Evolutionary conservation across 2,888 invertebrate species (phyloP), one percentile per base, ranked within the genome.

Genomic region (Alviniconcha strummeri): DNA sequence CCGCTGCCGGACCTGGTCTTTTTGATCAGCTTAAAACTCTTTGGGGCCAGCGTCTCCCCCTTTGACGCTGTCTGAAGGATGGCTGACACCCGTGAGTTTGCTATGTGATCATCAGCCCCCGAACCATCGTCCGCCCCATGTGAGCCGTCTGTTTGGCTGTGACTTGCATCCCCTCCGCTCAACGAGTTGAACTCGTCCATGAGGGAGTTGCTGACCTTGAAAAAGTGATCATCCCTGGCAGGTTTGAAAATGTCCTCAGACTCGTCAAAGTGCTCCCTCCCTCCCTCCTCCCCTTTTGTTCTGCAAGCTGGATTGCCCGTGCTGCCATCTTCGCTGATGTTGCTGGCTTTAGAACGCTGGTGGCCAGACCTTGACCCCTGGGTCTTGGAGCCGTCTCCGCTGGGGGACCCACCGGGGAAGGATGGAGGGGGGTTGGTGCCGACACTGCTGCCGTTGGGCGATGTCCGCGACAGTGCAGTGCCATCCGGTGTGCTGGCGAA

Each of bases 211-310:
- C 54, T 56, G 9, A 86, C 80, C 78, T 83, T 64, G 84, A 87
- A 86, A 76, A 87, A 85, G 60, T 76, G 76, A 76, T 89, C 88
- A 36, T 87, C 87, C 19, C 87, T 86, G 8, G 87, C 67, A 17
- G 89, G 87, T 81, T 88, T 85, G 80, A 89, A 89, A 57, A 89
- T 78, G 57, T 89, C 89, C 55, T 88, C 89, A 5, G 78, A 83
- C 72, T 88, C 88, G 84, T 85, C 83, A 11, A 72, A 76, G 69
- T 56, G 77, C 9, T 82, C 82, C 8, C n/a, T 57, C 36, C 60
- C 64, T 54, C 71, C 76, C 54, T 82, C 60, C 17, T 82, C 74
- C 56, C n/a, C 55, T n/a, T 80, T 85, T 4, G 57, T 60, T 36
- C 19, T 71, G 13, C 69, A 19, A 15, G 67, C 57, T 69, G 72